Base-by-base conservation (phyloP, 2,797 vertebrate genomes). In the Gambusia yucatana region DNA sequence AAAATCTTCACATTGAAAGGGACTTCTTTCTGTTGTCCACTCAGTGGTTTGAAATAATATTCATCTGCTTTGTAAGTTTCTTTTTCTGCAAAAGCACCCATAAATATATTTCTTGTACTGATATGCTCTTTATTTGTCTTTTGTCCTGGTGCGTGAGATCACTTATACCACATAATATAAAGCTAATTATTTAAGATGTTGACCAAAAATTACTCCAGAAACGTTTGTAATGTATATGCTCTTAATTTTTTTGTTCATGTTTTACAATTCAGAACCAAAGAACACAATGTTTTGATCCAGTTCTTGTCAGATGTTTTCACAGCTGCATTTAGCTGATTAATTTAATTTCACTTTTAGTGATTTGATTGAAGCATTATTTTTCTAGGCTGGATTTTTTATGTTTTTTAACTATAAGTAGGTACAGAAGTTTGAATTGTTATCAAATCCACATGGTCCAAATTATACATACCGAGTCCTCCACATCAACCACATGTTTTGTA, bases 1-100 rank as follows among this genome's bases (percentile, higher is more conserved):
- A 77, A 83, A 84, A 65, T 46, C 82, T 90, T 92, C 80, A 81
- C 75, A 82, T 87, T 72, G 55, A 93, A 94, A 92, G 88, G 88
- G 89, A 92, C 91, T 87, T 4, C 86, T 88, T 82, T 69, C 77
- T 81, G 70, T 59, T 84, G 82, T 88, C 83, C 69, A 73, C 75
- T 90, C 81, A 82, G 78, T 93, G 88, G 81, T 87, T 92, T 82
- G 76, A 92, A 91, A 88, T 86, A 90, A 90, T 92, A 94, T 96
- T 95, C 94, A 81, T 93, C 85, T 90, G 94, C 93, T 96, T 96
- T 96, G 94, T 96, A 95, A 72, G 94, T 94, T 94, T 94, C 92
- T 90, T 92, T 88, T 71, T 59, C 92, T 94, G 92, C 87, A 90
- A 76, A 83, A 86, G 74, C 77, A 57, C 80, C 82, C 78, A 95